Conservation (phyloP, 2,797 vertebrate species). For the Eremophila alpestris region DNA sequence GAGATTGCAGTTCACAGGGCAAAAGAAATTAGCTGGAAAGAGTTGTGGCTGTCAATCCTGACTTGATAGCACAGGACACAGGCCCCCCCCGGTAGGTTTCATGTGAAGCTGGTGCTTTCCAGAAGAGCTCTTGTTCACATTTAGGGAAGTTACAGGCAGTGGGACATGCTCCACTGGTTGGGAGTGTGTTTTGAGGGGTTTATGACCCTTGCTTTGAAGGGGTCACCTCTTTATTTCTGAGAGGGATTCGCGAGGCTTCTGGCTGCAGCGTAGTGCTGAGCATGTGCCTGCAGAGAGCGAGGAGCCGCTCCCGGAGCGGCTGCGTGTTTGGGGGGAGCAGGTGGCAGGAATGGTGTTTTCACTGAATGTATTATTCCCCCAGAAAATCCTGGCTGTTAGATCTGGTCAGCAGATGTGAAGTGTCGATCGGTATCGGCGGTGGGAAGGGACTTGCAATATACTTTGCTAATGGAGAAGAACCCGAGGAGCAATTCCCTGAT, state of each 20-base stretch:
- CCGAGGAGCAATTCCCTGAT: neutral
- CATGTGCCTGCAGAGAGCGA: neutral
- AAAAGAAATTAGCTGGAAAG: neutral
- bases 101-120: neutral
- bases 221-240: neutral
- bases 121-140: neutral
- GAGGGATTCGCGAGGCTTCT: neutral
- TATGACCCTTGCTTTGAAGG: neutral
- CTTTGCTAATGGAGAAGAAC: conserved; percentile 42
- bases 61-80: neutral
- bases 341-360: conserved; percentile 40
- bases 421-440: neutral
- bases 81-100: fast-evolving
- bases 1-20: neutral
- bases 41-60: neutral
- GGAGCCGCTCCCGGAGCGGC: neutral
- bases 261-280: neutral
- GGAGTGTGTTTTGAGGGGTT: neutral
- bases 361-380: neutral
- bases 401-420: conserved; percentile 59
- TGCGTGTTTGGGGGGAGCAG: neutral
- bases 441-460: neutral
- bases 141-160: neutral
- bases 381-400: conserved; percentile 32
- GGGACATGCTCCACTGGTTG: neutral